Evolutionary conservation across 1,140 invertebrate species (phyloP).

Genomic region (Metopolophium dirhodum): DNA sequence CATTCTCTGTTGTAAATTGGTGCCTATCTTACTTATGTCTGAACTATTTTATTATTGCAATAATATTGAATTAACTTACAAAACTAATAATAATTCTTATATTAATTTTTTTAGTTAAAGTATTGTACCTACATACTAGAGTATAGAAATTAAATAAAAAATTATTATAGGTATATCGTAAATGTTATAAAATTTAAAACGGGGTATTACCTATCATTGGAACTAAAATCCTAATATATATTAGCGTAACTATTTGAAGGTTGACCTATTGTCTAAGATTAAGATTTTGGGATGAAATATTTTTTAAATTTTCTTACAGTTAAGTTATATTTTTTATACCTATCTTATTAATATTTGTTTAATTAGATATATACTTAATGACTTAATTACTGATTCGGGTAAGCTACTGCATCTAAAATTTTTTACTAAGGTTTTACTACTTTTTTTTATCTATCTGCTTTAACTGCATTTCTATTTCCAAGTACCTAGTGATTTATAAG

Average conservation of each 20-base stretch:
- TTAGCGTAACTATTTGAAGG: not conserved
- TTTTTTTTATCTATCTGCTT: slow-evolving; percentile 26
- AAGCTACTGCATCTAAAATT: slow-evolving; percentile 10
- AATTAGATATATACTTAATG: not conserved
- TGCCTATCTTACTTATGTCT: too few relatives aligned
- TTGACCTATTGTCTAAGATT: not conserved
- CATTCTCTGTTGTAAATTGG: not conserved
- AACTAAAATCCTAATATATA: not conserved
- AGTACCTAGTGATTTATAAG: not conserved
- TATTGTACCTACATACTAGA: not conserved
- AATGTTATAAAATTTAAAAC: not conserved
- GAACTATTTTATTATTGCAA: too few relatives aligned
- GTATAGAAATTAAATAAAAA: not conserved
- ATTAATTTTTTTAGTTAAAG: not conserved
- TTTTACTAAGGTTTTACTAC: not conserved
- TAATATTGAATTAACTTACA: not conserved
- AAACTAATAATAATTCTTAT: too few relatives aligned
- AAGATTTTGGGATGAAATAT: not conserved
- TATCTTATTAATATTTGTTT: not conserved
- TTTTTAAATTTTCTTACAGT: not conserved
- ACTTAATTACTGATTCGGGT: not conserved
- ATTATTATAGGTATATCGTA: not conserved
- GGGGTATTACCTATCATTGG: too few relatives aligned
- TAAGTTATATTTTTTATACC: not conserved
- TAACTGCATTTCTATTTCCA: slow-evolving; percentile 8